phyloP scores from a whole-genome alignment of 2,888 invertebrate species.

The Tigriopus californicus region DNA sequence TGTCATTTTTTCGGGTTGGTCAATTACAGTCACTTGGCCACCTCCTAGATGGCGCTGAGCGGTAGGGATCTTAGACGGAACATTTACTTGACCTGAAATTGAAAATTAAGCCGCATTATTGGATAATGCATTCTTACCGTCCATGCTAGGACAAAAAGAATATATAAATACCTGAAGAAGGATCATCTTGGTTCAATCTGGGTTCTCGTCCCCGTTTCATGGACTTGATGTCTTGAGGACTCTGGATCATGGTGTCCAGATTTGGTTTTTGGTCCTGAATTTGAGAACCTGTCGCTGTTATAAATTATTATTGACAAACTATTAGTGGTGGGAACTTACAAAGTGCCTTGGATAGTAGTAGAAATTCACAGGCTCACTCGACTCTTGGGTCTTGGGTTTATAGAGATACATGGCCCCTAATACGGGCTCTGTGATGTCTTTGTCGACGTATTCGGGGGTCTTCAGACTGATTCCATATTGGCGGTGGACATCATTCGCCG shows the following conservation, averaged over 20 bases:
- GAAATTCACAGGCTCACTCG: background rate
- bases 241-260: background rate
- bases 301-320: too few relatives aligned
- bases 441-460: background rate
- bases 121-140: too few relatives aligned
- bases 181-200: background rate
- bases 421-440: background rate
- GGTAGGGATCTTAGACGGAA: background rate
- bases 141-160: too few relatives aligned
- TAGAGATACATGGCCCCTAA: conserved; percentile 2
- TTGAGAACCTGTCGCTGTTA: too few relatives aligned
- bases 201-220: background rate
- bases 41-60: conserved; percentile 4
- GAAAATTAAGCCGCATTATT: too few relatives aligned
- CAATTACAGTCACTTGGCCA: background rate
- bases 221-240: background rate
- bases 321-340: too few relatives aligned
- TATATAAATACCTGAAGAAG: background rate
- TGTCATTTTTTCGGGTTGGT: background rate
- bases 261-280: background rate
- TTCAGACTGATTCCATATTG: conserved; percentile 6
- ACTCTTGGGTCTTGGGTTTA: background rate
- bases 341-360: background rate
- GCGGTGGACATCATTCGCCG: conserved; percentile 1
- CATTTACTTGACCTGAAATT: background rate